phyloP scores from a whole-genome alignment of 2,113 vertebrate genomes.

The Cochlearius cochlearius region DNA sequence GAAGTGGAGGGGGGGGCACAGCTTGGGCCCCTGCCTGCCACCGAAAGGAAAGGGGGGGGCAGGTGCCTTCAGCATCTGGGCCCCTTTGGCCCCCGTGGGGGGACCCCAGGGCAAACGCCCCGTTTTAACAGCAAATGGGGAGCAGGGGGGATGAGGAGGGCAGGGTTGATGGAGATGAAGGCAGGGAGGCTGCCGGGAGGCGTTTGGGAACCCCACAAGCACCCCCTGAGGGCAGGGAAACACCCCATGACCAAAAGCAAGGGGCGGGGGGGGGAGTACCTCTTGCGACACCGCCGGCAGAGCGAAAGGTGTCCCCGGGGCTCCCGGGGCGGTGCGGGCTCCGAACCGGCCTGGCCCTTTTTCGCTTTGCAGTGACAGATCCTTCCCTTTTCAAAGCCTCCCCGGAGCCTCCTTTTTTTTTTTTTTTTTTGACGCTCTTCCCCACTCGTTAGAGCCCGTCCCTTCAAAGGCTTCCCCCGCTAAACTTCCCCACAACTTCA shows the following conservation, averaged over 20 bases:
- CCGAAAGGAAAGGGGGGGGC: background rate
- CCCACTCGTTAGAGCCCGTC: background rate
- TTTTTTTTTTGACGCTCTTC: background rate
- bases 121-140: background rate
- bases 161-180: background rate
- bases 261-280: background rate
- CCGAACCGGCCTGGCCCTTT: background rate
- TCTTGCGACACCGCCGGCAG: background rate
- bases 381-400: background rate
- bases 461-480: background rate
- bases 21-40: background rate
- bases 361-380: background rate
- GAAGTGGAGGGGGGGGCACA: background rate
- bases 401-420: background rate
- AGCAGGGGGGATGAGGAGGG: background rate
- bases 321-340: no score
- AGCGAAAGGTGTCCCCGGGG: background rate
- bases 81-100: background rate
- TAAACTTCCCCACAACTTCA: conserved; percentile 26
- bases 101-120: background rate
- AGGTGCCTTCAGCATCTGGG: background rate
- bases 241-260: background rate
- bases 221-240: background rate
- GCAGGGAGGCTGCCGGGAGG: background rate
- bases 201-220: background rate